A percentile compares a stretch with the other conserved stretches of the same genome.
Conservation (phyloP, 2,888 invertebrate genomes). For the Aporophyla nigra region DNA sequence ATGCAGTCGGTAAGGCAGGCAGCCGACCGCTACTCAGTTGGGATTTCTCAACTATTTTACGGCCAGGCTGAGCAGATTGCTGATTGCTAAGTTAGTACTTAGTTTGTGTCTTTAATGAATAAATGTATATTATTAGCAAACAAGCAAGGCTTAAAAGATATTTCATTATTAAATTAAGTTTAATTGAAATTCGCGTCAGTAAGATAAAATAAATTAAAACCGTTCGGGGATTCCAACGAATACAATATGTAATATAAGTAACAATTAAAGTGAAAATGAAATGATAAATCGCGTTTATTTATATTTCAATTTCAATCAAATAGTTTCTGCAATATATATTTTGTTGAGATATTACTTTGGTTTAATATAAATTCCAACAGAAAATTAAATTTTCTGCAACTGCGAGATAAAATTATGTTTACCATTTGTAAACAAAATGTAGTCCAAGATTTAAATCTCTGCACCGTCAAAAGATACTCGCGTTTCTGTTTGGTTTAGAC, state of each 20-base stretch:
- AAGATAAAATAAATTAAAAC: slow-evolving; percentile 9
- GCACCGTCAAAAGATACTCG: background rate
- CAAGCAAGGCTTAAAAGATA: background rate
- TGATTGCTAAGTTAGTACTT: background rate
- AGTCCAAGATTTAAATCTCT: background rate
- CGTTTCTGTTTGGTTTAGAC: background rate
- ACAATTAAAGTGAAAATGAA: background rate
- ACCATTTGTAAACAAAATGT: too few relatives aligned
- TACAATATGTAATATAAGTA: too few relatives aligned
- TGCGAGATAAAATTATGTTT: background rate
- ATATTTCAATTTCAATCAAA: slow-evolving; percentile 22
- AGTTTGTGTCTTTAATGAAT: background rate
- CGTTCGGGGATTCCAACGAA: background rate
- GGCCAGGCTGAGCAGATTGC: background rate
- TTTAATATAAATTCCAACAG: background rate
- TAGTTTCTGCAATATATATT: slow-evolving; percentile 18
- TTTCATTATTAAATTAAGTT: background rate
- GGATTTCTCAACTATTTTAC: too few relatives aligned
- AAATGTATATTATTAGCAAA: background rate
- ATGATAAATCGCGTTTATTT: slow-evolving; percentile 6
- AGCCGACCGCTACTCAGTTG: background rate
- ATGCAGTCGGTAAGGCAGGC: background rate
- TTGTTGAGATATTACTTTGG: slow-evolving; percentile 16
- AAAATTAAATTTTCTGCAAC: background rate
- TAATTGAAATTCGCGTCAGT: background rate